Evolutionary conservation across 2,113 vertebrate species (phyloP).

Genomic region (Petrocephalus microphthalmus): DNA sequence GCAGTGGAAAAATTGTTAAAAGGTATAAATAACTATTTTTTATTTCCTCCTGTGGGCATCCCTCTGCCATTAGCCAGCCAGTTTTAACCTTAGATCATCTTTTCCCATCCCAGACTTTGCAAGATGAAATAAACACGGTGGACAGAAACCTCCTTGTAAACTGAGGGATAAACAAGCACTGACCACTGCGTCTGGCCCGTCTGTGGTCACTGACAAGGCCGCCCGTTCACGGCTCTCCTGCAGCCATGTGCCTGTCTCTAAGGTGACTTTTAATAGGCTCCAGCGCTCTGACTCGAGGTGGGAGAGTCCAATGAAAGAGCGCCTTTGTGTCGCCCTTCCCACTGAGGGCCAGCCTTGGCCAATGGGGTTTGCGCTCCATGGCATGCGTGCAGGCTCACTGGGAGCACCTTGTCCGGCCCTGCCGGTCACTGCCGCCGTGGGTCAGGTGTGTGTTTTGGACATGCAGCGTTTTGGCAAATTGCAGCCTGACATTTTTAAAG

Average conservation of each 20-base stretch:
- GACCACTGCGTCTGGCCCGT: not conserved
- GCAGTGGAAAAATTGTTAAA: not conserved
- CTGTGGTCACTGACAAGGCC: not conserved
- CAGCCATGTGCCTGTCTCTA: not conserved
- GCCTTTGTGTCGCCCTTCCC: slow-evolving; percentile 23
- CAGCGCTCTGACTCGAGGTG: not conserved
- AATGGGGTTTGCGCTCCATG: not conserved
- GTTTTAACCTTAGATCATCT: not conserved
- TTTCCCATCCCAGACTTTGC: not conserved
- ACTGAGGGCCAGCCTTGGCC: not conserved
- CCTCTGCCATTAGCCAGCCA: not conserved
- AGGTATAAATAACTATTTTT: not conserved
- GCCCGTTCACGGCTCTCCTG: slow-evolving; percentile 9
- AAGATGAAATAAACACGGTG: not conserved
- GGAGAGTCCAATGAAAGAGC: slow-evolving; percentile 20
- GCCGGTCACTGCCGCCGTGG: not conserved
- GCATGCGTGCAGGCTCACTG: not conserved
- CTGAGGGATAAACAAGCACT: not conserved
- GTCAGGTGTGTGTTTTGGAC: not conserved
- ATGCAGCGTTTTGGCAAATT: not conserved
- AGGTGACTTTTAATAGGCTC: not conserved
- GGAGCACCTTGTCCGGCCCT: not conserved
- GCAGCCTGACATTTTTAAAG: not conserved
- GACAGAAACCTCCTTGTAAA: slow-evolving; percentile 2
- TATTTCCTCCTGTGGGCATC: not conserved